Conservation (phyloP, 2,888 invertebrate species). For the Microplitis deprimator region DNA sequence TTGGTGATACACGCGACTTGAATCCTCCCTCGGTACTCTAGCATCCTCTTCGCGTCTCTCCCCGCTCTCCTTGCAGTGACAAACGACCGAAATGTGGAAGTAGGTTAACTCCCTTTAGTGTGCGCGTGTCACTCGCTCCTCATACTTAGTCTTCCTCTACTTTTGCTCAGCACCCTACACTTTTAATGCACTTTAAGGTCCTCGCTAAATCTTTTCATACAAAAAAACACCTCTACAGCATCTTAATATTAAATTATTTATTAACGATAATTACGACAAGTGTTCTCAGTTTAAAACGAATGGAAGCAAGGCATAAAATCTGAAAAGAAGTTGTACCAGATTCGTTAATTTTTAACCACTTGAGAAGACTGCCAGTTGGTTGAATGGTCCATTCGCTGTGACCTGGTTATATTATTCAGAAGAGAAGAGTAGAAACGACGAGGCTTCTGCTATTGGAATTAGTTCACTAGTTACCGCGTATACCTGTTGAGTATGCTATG, state of each 20-base stretch:
- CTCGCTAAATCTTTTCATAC: no score
- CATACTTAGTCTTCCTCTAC: neutral
- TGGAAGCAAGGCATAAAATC: neutral
- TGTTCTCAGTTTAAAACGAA: neutral
- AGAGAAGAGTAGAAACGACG: neutral
- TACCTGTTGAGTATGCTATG: slow-evolving; percentile 39
- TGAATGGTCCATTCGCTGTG: neutral
- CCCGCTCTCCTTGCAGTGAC: slow-evolving; percentile 49
- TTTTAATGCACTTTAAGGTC: slow-evolving; percentile 15
- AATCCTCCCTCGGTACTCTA: slow-evolving; percentile 38
- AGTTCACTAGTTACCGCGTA: slow-evolving; percentile 16
- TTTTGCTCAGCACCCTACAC: neutral
- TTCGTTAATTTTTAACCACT: slow-evolving; percentile 20
- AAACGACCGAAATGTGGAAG: slow-evolving; percentile 64
- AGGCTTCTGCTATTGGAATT: slow-evolving; percentile 22
- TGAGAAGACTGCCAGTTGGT: no score
- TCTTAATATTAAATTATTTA: neutral
- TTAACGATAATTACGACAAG: no score
- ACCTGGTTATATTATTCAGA: slow-evolving; percentile 34
- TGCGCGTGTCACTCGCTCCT: slow-evolving; percentile 38
- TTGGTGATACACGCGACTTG: slow-evolving; percentile 45
- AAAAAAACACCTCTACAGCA: neutral
- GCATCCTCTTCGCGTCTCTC: slow-evolving; percentile 29
- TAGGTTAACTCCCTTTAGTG: slow-evolving; percentile 60
- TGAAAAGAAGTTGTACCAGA: slow-evolving; percentile 3